phyloP scores from a whole-genome alignment of 2,888 invertebrate species.

The Xestia xanthographa region DNA sequence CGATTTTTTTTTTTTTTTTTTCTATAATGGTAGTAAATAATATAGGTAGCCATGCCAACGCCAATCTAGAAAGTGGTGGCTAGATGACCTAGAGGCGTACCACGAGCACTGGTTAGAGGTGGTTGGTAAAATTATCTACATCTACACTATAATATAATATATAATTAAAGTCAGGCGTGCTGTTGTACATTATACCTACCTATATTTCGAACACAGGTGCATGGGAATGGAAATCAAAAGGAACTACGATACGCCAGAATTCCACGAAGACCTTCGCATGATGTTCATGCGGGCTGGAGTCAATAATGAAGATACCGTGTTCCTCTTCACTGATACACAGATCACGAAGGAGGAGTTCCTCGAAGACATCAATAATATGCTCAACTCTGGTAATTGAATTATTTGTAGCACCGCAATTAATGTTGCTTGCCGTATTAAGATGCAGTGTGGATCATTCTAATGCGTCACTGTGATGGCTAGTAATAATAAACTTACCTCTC shows the following conservation, averaged over 20 bases:
- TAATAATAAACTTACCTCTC: constrained; percentile 11
- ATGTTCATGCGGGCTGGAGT: constrained; percentile 95
- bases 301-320: constrained; percentile 93
- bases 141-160: too few relatives aligned
- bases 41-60: too few relatives aligned
- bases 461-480: neutral
- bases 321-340: constrained; percentile 97
- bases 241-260: constrained; percentile 95
- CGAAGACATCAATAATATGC: constrained; percentile 97
- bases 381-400: constrained; percentile 93
- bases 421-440: neutral
- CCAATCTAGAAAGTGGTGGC: too few relatives aligned
- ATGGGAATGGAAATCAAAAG: constrained; percentile 96
- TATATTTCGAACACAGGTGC: constrained; percentile 88
- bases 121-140: too few relatives aligned
- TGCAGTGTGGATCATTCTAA: too few relatives aligned
- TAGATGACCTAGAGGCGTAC: neutral
- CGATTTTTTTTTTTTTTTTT: too few relatives aligned
- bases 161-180: too few relatives aligned
- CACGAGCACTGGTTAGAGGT: too few relatives aligned
- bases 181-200: too few relatives aligned
- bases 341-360: constrained; percentile 97
- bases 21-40: too few relatives aligned
- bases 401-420: too few relatives aligned
- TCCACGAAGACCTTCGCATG: constrained; percentile 96